These are phyloP conservation scores for Clarias macrocephalus DNA, from an alignment of 2,113 vertebrate genomes.

Conservation along the genomic window DNA sequence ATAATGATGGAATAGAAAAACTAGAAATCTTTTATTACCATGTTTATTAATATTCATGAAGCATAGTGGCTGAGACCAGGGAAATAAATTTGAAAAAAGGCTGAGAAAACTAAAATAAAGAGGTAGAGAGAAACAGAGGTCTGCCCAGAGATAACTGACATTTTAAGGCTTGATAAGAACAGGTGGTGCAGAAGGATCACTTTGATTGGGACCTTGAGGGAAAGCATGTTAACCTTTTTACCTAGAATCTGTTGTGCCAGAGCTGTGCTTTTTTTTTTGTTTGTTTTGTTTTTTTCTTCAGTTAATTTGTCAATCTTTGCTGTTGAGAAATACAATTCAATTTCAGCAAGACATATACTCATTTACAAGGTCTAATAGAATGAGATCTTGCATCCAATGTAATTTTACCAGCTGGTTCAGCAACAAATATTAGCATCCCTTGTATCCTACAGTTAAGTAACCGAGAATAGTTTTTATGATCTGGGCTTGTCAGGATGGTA, in stretches of 20 bases:
- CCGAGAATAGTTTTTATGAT: background rate
- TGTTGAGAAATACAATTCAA: constrained; percentile 18
- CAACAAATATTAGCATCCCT: background rate
- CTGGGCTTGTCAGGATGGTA: background rate
- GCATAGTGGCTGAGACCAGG: background rate
- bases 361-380: background rate
- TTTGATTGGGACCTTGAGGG: constrained; percentile 11
- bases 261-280: background rate
- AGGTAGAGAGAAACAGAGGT: background rate
- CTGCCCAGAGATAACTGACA: background rate
- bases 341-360: background rate
- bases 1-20: background rate
- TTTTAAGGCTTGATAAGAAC: constrained; percentile 14
- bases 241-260: background rate
- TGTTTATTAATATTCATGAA: background rate
- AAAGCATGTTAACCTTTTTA: constrained; percentile 21
- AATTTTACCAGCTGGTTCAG: background rate
- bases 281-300: background rate
- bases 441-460: background rate
- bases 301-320: background rate
- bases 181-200: background rate
- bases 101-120: background rate
- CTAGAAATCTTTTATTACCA: background rate
- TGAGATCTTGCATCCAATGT: background rate
- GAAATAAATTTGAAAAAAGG: background rate